Base-by-base conservation (phyloP, 2,113 vertebrate genomes). In the Barbus barbus region DNA sequence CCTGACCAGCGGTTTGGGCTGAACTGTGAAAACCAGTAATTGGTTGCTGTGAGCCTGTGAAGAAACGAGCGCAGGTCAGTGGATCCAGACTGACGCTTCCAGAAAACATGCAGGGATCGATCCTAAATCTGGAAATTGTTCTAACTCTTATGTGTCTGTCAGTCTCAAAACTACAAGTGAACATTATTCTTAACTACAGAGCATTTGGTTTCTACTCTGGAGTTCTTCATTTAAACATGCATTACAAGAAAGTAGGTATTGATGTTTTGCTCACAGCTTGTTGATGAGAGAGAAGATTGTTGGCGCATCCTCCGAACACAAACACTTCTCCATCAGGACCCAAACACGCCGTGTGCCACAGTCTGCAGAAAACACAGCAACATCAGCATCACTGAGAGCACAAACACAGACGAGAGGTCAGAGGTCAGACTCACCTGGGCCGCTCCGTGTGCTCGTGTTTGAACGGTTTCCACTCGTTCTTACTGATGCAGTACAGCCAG, bases 241-340 rank as follows among this genome's bases (percentile, higher is more conserved):
- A 28, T 63, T 28, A 16, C 8, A 18, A 63, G 58, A 1, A 1
- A 61, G n/a, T 26, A 16, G 14, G 28, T 63, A 28, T 7, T 0
- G 60, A 16, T 18, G 31, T 33, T 33, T 33, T 67, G 16, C 67
- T 71, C 91, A 99, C 98, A 48, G 98, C 97, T 95, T 94, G 95
- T 1, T 96, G 94, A 31, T 97, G 95, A 80, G 97, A 96, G 33
- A 99, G 93, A 1, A 98, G 90, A 89, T 99, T 98, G 93, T 98
- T 99, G 90, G 97, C 97, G 81, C 98, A 99, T n/a, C 98, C 98
- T 75, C 98, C 97, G 2, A 99, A 99, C 85, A 98, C 95, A 84
- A 98, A 96, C 48, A 99, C 96, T 91, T 99, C 97, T 22, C 97
- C 98, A 85, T 99, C 97, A 8, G 95, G 94, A 16, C 97, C 97